Conservation (phyloP, 2,888 invertebrate species). For the Andrena fulva region DNA sequence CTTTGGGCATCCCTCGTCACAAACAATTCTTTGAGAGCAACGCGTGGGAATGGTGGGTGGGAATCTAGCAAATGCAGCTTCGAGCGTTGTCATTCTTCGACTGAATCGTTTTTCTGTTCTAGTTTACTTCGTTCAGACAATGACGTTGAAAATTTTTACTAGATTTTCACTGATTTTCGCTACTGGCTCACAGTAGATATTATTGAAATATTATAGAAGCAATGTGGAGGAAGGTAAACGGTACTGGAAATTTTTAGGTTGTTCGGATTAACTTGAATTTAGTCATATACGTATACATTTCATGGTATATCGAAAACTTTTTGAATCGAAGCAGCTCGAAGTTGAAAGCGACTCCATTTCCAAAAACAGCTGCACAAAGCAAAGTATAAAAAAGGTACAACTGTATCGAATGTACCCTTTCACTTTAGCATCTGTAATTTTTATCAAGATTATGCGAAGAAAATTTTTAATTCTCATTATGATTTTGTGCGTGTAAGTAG, state of each 20-base stretch:
- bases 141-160: neutral
- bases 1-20: constrained; percentile 59
- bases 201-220: neutral
- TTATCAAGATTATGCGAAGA: too few species aligned
- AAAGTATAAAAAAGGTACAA: too few species aligned
- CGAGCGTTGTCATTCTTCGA: constrained; percentile 38
- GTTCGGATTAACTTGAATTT: constrained; percentile 6
- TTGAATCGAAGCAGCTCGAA: too few species aligned
- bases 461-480: too few species aligned
- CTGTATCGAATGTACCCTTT: too few species aligned
- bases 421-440: too few species aligned
- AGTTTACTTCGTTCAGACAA: neutral
- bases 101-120: too few species aligned
- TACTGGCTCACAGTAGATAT: neutral
- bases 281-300: neutral
- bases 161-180: neutral
- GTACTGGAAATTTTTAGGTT: neutral
- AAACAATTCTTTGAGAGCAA: constrained; percentile 59
- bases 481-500: too few species aligned
- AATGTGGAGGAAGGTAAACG: neutral
- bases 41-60: constrained; percentile 67
- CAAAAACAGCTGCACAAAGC: too few species aligned
- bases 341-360: too few species aligned
- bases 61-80: constrained; percentile 54
- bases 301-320: too few species aligned